Conservation (phyloP, 2,888 invertebrate species). For the Yponomeuta malinellus region DNA sequence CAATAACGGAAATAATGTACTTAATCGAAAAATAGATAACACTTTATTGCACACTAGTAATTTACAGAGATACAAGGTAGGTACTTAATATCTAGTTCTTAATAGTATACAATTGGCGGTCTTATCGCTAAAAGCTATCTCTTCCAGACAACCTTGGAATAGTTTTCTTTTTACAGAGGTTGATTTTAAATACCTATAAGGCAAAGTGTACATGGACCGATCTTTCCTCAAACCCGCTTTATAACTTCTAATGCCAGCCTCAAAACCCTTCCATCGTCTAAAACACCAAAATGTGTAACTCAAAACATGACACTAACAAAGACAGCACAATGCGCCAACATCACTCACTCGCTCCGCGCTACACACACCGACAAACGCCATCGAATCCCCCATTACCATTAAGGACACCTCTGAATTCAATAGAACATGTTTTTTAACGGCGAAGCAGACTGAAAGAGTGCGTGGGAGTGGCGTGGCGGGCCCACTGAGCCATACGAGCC, state of each 20-base stretch:
- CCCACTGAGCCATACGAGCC: neutral
- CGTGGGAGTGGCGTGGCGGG: neutral
- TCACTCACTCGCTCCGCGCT: neutral
- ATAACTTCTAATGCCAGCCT: neutral
- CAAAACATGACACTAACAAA: neutral
- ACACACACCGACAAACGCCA: neutral
- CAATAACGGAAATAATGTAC: no score
- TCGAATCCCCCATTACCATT: neutral
- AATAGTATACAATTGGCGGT: no score
- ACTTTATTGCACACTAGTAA: no score
- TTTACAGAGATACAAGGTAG: no score
- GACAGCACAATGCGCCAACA: neutral
- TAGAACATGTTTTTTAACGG: neutral
- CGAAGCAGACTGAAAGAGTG: neutral
- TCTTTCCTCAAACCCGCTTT: neutral
- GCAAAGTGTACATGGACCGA: no score
- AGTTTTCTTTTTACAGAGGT: no score
- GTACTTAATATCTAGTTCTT: no score
- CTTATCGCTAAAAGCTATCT: no score
- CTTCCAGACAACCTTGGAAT: no score
- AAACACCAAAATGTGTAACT: neutral
- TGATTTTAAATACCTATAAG: no score
- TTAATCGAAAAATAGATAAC: no score
- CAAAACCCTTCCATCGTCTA: neutral
- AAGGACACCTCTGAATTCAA: slow-evolving; percentile 1